Evolutionary conservation across 2,888 invertebrate species (phyloP).

Genomic region (Heteromurus nitidus): DNA sequence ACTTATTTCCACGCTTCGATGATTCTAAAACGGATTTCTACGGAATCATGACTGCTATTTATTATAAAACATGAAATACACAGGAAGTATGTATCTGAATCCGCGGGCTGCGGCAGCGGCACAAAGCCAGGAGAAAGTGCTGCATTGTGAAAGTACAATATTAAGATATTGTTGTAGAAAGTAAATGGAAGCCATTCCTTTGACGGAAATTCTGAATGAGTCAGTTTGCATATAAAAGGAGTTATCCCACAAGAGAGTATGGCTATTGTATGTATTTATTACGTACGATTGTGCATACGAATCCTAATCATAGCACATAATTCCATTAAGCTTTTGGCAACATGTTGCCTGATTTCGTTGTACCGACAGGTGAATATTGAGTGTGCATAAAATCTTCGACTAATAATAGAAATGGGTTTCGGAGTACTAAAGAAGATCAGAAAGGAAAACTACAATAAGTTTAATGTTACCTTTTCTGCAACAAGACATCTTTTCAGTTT

Average conservation of each 20-base stretch:
- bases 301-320: slow-evolving; percentile 25
- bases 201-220: not conserved
- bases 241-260: not conserved
- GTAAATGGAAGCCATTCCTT: not conserved
- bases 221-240: not conserved
- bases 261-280: too few species aligned
- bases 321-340: slow-evolving; percentile 62
- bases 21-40: slow-evolving; percentile 52
- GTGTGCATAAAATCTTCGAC: slow-evolving; percentile 20
- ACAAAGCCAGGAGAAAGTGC: not conserved
- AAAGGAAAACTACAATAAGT: too few species aligned
- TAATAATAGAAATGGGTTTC: slow-evolving; percentile 27
- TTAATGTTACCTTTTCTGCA: too few species aligned
- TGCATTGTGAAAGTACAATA: not conserved
- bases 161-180: too few species aligned
- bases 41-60: slow-evolving; percentile 54
- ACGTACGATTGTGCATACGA: too few species aligned
- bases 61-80: slow-evolving; percentile 47
- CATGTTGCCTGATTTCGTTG: slow-evolving; percentile 43
- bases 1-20: slow-evolving; percentile 55
- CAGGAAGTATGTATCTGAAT: slow-evolving; percentile 36
- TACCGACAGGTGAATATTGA: slow-evolving; percentile 32
- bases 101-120: slow-evolving; percentile 23
- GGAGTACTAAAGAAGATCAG: slow-evolving; percentile 36
- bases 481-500: too few species aligned